Evolutionary conservation across 1,140 invertebrate genomes (phyloP), one percentile per base, ranked within the genome.

Genomic region (Drosophila gunungcola): DNA sequence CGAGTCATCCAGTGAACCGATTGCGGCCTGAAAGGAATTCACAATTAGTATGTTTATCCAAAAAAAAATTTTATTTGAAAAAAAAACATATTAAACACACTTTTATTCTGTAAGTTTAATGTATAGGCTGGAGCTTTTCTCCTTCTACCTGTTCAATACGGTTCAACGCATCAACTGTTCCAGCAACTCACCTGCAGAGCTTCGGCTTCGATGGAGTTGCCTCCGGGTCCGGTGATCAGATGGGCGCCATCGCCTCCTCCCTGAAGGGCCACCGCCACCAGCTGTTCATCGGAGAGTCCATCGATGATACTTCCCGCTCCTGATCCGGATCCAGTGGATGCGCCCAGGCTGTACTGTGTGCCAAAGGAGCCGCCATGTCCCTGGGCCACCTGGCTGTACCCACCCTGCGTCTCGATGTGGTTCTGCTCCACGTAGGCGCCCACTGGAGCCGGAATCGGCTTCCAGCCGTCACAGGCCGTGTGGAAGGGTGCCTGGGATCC

Each of bases 381-480:
- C 51, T 91, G 90, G 4, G 76, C 52, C 4, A 91, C 86, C 9
- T 80, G 69, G 27, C 90, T 91, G 49, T 91, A 91, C 48, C 90
- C 90, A 0, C 84, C 73, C 53, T 91, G 90, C 3, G 86, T 89
- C 13, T 91, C 91, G 12, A 92, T 84, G 43, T 85, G 76, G 27
- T 90, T 91, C 42, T 90, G 69, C 55, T 91, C 91, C 1, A 91
- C 64, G 39, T 91, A 86, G 46, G 78, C 62, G 0, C 86, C 89
- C 10, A 94, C 81, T 21, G 94, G 92, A 38, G 96, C 96, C 34
- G 96, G 94, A 45, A 97, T 97, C 12, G 96, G 96, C 80, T 96
- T 96, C 96, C 96, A 97, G 34, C 96, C 96, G 72, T 97, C 96
- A 80, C 97, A 97, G 6, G 90, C 91, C 1, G 91, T 91, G 56